Evolutionary conservation across 2,888 invertebrate genomes (phyloP), one percentile per base, ranked within the genome.

Genomic region (Yponomeuta cagnagella): DNA sequence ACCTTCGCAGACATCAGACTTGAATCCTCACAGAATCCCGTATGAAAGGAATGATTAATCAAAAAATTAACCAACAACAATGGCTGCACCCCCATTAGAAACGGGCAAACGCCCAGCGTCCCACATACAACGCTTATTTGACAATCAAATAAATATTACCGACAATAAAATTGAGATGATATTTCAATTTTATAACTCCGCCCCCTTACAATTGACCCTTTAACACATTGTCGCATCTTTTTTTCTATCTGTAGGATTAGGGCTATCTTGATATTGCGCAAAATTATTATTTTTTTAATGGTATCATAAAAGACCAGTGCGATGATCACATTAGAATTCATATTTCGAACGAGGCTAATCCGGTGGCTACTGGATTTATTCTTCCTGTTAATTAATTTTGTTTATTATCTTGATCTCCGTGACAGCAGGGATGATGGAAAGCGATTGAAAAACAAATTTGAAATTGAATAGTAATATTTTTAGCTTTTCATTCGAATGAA

Each of bases 131-230:
- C 90, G 88, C 90, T 91, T 90, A 91, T 91, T 90, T 88, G 86
- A 90, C 91, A 91, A 92, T 92, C 91, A 90, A 90, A 92, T 91
- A 91, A 92, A 91, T 92, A 92, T 92, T 90, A 91, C 88, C 85
- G 80, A 89, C 85, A 88, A 90, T 92, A 90, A 91, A 92, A 91
- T 87, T 85, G 82, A 88, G 91, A 91, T 92, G 91, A 91, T 92
- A 92, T 92, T 90, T 92, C 92, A 91, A 89, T 90, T 90, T 89
- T 87, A 88, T 86, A 87, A 84, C 82, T 75, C 86, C 90, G 84
- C 87, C 87, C 86, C 79, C 83, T 75, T 79, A 89, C 75, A 85
- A 80, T 82, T 84, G 83, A 80, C 80, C 74, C 80, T 48, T 37
- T 75, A 75, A 5, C 77, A 77, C 52, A 79, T 83, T 80, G 82